Percentiles rank a stretch among this genome's conserved stretches.
phyloP scores from a whole-genome alignment of 2,113 vertebrate genomes.

The Silurus meridionalis region DNA sequence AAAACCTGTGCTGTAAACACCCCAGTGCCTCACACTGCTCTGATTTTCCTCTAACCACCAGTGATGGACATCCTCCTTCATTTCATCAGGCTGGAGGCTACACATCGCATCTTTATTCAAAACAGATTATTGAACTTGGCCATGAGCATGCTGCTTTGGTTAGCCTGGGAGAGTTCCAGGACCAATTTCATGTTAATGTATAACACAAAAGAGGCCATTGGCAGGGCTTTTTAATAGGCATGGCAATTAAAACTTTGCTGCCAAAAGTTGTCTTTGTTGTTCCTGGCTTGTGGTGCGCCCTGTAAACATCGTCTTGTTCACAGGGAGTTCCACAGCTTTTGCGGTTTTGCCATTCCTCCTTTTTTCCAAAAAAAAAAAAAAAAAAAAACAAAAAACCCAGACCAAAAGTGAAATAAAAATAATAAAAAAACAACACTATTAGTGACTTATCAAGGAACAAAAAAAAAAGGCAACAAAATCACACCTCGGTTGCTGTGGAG shows the following conservation, averaged over 20 bases:
- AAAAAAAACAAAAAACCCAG: background rate
- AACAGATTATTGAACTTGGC: constrained; percentile 60
- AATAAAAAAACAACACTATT: background rate
- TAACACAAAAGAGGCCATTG: constrained; percentile 58
- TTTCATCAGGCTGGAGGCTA: constrained; percentile 50
- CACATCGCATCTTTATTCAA: constrained; percentile 56
- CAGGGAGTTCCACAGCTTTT: constrained; percentile 47
- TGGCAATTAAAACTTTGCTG: constrained; percentile 57
- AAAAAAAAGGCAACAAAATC: constrained; percentile 19
- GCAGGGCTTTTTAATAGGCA: constrained; percentile 57
- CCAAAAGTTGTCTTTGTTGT: constrained; percentile 59
- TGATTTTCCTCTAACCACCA: constrained; percentile 37
- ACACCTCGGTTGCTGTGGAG: constrained; percentile 34
- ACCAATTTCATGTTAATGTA: constrained; percentile 59
- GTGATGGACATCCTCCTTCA: constrained; percentile 41
- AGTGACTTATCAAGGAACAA: constrained; percentile 38
- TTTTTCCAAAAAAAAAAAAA: constrained; percentile 39
- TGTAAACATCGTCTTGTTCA: constrained; percentile 57
- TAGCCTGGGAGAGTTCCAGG: constrained; percentile 49
- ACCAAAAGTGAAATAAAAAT: constrained; percentile 38
- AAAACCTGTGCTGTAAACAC: constrained; percentile 36
- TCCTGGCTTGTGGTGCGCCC: constrained; percentile 53
- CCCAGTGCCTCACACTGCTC: constrained; percentile 27
- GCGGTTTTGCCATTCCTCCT: constrained; percentile 44
- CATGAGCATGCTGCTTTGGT: constrained; percentile 49